Conservation (phyloP, 2,888 invertebrate species). For the Drosophila pullipes region DNA sequence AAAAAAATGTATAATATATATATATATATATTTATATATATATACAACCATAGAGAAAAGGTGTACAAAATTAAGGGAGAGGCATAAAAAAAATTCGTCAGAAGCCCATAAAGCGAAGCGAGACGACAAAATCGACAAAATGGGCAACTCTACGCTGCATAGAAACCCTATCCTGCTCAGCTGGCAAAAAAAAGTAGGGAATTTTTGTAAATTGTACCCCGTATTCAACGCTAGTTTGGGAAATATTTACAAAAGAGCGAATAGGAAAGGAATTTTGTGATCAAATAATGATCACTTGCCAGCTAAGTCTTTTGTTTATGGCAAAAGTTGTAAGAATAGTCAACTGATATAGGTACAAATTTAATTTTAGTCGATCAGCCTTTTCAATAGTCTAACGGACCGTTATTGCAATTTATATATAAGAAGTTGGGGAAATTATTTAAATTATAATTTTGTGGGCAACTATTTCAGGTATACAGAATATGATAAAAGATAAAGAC, state of each 20-base stretch:
- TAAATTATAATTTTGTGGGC: neutral
- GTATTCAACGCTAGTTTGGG: neutral
- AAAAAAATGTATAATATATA: constrained; percentile 3
- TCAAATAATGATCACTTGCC: neutral
- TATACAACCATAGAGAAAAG: constrained; percentile 49
- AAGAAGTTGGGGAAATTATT: neutral
- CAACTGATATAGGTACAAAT: neutral
- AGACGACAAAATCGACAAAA: constrained; percentile 15
- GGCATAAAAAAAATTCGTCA: constrained; percentile 21
- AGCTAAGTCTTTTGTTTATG: neutral
- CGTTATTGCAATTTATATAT: neutral
- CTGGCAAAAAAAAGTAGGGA: neutral
- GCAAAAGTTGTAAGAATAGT: neutral
- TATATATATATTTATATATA: neutral
- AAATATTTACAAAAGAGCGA: neutral
- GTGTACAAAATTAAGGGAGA: constrained; percentile 65
- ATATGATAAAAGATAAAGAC: neutral
- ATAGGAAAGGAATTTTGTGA: neutral
- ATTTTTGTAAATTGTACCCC: constrained; percentile 8
- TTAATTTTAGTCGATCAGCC: neutral
- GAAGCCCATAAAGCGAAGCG: constrained; percentile 48
- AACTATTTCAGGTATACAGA: neutral
- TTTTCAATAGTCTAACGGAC: neutral
- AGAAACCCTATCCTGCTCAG: constrained; percentile 23
- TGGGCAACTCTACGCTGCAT: constrained; percentile 20